Evolutionary conservation across 2,113 vertebrate genomes (phyloP).

Genomic region (Pituophis catenifer): DNA sequence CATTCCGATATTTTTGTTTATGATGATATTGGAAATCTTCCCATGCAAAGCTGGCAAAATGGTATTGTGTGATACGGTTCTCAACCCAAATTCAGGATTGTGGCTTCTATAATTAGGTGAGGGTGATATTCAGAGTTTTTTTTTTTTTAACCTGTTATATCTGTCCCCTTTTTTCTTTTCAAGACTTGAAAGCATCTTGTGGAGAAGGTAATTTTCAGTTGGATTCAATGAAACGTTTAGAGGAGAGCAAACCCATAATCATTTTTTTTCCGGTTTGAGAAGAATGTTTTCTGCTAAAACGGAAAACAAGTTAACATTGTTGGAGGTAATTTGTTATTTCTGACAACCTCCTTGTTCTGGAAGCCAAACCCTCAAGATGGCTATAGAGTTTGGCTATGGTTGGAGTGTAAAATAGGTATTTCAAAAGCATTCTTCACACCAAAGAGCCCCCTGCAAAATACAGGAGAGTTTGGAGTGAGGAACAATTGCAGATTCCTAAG

Average conservation of each 20-base stretch:
- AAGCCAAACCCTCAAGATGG: slow-evolving; percentile 42
- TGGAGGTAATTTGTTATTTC: slow-evolving; percentile 52
- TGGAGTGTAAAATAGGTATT: background rate
- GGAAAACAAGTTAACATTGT: slow-evolving; percentile 41
- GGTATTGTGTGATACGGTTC: slow-evolving; percentile 47
- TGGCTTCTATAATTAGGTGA: slow-evolving; percentile 75
- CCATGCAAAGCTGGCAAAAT: slow-evolving; percentile 69
- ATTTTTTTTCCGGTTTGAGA: slow-evolving; percentile 48
- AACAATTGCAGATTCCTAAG: background rate
- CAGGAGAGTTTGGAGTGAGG: background rate
- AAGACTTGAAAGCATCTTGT: slow-evolving; percentile 78
- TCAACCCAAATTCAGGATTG: slow-evolving; percentile 67
- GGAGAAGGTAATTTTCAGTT: slow-evolving; percentile 74
- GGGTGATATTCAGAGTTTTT: background rate
- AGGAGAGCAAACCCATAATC: slow-evolving; percentile 55
- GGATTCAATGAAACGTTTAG: slow-evolving; percentile 63
- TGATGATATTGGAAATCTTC: slow-evolving; percentile 63
- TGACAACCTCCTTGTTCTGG: slow-evolving; percentile 48
- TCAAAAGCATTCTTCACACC: background rate
- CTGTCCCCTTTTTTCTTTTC: slow-evolving; percentile 9
- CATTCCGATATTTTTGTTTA: slow-evolving; percentile 54
- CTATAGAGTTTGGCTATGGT: background rate
- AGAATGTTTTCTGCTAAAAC: slow-evolving; percentile 54
- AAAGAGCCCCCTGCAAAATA: background rate
- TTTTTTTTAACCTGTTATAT: background rate